Base-by-base conservation (phyloP, 2,888 invertebrate species). In the Noctua janthe region DNA sequence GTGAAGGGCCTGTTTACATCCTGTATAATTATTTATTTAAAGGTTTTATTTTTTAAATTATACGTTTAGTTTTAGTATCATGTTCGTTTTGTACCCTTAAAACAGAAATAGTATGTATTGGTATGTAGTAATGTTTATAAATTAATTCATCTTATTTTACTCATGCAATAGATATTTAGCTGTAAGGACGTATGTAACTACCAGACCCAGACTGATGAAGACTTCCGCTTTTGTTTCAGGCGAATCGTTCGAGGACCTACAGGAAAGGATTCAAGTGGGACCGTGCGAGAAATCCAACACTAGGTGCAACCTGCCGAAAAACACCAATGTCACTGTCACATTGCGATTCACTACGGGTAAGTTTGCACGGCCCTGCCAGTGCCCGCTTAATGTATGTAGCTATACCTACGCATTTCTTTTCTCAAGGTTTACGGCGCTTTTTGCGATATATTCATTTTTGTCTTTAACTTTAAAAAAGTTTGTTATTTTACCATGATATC, bases 251-350 rank as follows among this genome's bases (percentile, higher is more conserved):
- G 95, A 91, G 47, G 95, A 92, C 86, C 91, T 94, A n/a, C 94
- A 83, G 8, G 94, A 95, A 0, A 95, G 96, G 76, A 96, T 98
- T 56, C 92, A 93, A 72, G 97, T 98, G 62, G 95, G 96, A 39
- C 96, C 95, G 66, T 98, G 98, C 90, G 96, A 97, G 0, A 97
- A 96, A 88, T 97, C 96, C 15, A 97, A 97, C n/a, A 0, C n/a
- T n/a, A n/a, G 0, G 17, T 98, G 98, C 91, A 96, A 96, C 69
- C 92, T 98, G 75, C 97, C 96, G 85, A 97, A 97, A 87, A 97
- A 97, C 82, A 97, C 97, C 0, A 95, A 95, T 73, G 94, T 97
- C 11, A 92, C 93, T 17, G 96, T 98, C 29, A 93, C 95, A 78
- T 95, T 98, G 84, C 97, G 96, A 90, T 97, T 98, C 80, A 95